These are phyloP conservation scores for Recurvirostra avosetta DNA, from an alignment of 2,113 vertebrate genomes.

Conservation along the genomic window DNA sequence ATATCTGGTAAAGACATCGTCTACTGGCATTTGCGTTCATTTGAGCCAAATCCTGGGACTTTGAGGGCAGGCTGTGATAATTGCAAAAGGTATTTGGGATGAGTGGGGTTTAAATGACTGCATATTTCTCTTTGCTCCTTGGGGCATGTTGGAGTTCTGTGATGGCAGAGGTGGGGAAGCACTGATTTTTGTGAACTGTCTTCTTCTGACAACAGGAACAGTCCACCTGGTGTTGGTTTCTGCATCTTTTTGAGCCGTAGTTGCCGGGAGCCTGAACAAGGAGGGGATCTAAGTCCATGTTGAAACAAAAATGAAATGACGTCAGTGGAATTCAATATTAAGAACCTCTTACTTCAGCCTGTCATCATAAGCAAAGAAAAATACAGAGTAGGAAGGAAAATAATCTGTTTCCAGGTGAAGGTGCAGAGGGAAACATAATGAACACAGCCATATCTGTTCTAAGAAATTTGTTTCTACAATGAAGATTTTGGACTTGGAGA, in stretches of 20 bases:
- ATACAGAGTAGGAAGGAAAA: background rate
- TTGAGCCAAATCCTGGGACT: background rate
- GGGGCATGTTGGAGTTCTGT: background rate
- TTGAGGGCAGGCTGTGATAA: background rate
- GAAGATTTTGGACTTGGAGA: background rate
- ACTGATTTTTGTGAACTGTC: background rate
- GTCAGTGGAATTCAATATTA: background rate
- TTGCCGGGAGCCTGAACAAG: background rate
- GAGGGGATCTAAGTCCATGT: background rate
- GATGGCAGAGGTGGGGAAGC: background rate
- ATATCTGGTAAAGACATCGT: background rate
- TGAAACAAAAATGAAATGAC: background rate
- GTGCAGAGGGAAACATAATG: background rate
- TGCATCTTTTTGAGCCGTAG: background rate
- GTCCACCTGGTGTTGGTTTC: background rate
- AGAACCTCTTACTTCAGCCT: background rate
- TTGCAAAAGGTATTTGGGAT: background rate
- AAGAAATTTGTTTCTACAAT: background rate
- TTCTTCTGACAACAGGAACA: background rate
- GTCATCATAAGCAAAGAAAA: background rate
- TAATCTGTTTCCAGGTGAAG: background rate
- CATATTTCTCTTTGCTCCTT: background rate
- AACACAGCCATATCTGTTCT: background rate
- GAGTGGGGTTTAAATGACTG: background rate
- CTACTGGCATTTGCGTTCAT: background rate